Percentiles rank a stretch among this genome's conserved stretches.
These are phyloP conservation scores for Metalampra italica DNA, from an alignment of 2,888 invertebrate species.

Conservation along the genomic window DNA sequence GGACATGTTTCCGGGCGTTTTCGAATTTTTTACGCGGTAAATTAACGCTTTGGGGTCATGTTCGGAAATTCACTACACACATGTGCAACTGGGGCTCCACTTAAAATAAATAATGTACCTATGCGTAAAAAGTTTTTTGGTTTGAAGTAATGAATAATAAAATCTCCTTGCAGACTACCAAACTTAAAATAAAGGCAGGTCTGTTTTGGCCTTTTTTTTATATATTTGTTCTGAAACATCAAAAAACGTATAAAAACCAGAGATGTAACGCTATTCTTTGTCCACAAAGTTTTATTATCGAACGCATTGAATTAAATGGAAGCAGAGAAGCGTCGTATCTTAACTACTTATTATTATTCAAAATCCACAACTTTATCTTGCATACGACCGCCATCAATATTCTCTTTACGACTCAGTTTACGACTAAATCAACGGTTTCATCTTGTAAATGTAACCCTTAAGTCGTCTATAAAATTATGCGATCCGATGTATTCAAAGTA, in stretches of 20 bases:
- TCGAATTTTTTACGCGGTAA: conserved; percentile 59
- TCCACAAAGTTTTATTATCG: conserved; percentile 3
- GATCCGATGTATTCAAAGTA: conserved; percentile 40
- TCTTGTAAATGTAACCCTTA: conserved; percentile 64
- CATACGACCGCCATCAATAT: conserved; percentile 51
- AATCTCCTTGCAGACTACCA: too few species aligned
- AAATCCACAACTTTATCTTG: conserved; percentile 54
- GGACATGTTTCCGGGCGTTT: conserved; percentile 64
- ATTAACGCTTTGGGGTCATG: conserved; percentile 54
- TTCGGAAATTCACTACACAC: conserved; percentile 36
- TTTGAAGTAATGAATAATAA: too few species aligned
- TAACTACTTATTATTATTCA: conserved; percentile 36
- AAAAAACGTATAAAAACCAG: neutral
- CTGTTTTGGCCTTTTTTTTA: too few species aligned
- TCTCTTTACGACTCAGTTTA: conserved; percentile 56
- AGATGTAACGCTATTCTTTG: neutral
- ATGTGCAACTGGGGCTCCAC: neutral
- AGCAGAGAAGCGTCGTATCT: conserved; percentile 11
- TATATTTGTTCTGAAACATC: neutral
- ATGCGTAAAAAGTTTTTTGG: too few species aligned
- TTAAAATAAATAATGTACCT: too few species aligned
- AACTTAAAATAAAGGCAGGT: too few species aligned
- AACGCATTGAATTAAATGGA: conserved; percentile 13
- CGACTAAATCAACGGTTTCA: conserved; percentile 67
- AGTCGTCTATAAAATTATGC: conserved; percentile 61